phyloP scores from a whole-genome alignment of 2,888 invertebrate genomes.

The Parasteatoda lunata region DNA sequence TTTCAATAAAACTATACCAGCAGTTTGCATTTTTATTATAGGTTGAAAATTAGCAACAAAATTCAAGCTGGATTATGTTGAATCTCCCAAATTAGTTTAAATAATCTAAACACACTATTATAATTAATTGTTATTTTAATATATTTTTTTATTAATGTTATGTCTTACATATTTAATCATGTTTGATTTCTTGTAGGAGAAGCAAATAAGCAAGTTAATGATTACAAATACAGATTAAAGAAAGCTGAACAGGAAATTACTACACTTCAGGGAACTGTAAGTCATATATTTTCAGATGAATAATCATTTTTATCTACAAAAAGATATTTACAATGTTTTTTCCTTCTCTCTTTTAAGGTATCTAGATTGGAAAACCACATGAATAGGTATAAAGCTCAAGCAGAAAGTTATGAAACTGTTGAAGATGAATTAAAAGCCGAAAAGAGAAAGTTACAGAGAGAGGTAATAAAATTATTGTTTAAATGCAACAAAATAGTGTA shows the following conservation, averaged over 20 bases:
- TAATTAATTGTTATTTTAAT: constrained; percentile 3
- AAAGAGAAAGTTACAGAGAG: constrained; percentile 92
- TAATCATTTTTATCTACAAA: background rate
- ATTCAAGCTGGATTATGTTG: too few species aligned
- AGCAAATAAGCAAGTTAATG: constrained; percentile 91
- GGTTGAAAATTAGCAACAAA: too few species aligned
- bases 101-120: too few species aligned
- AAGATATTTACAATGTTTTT: background rate
- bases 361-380: constrained; percentile 97
- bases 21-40: too few species aligned
- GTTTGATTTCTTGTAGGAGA: constrained; percentile 82
- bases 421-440: constrained; percentile 97
- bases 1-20: too few species aligned
- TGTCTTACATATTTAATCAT: background rate
- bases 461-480: constrained; percentile 79
- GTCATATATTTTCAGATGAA: constrained; percentile 70
- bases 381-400: constrained; percentile 90
- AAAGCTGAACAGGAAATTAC: constrained; percentile 98
- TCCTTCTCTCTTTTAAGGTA: constrained; percentile 76
- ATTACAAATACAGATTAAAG: constrained; percentile 96
- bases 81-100: too few species aligned
- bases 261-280: constrained; percentile 91
- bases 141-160: background rate
- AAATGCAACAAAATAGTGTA: too few species aligned
- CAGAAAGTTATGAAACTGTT: constrained; percentile 93